Evolutionary conservation across 2,113 vertebrate species (phyloP).

Genomic region (Bos javanicus): DNA sequence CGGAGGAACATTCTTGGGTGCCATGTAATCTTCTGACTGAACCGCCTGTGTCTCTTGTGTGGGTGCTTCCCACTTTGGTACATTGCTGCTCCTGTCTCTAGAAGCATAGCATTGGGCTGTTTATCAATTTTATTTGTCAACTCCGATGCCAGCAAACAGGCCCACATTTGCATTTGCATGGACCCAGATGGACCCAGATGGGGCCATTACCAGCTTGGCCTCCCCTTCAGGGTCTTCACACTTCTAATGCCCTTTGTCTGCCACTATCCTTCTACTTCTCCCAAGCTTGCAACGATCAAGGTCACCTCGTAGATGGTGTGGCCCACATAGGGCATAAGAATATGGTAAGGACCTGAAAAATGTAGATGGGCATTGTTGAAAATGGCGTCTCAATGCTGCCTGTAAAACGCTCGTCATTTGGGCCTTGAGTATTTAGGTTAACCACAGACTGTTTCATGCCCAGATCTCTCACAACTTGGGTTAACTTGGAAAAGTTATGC

Average conservation of each 20-base stretch:
- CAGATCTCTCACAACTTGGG: neutral
- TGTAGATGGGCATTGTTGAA: neutral
- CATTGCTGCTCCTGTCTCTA: neutral
- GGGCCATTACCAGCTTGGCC: neutral
- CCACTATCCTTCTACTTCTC: neutral
- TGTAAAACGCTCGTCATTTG: neutral
- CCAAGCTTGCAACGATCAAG: neutral
- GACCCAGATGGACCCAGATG: neutral
- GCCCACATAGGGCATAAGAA: neutral
- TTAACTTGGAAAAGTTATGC: neutral
- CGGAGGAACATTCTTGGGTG: neutral
- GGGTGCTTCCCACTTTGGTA: neutral
- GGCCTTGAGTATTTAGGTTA: neutral
- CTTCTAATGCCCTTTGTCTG: neutral
- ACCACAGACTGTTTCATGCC: neutral
- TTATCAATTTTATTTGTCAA: neutral
- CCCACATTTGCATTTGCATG: neutral
- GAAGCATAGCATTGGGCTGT: neutral
- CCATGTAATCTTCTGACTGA: neutral
- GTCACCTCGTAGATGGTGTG: neutral
- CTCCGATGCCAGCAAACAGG: neutral
- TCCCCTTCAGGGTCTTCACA: neutral
- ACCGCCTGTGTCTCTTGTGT: neutral
- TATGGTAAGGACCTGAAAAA: neutral
- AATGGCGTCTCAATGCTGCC: neutral